phyloP scores from a whole-genome alignment of 1,140 invertebrate genomes.

The Stegodyphus mimosarum region DNA sequence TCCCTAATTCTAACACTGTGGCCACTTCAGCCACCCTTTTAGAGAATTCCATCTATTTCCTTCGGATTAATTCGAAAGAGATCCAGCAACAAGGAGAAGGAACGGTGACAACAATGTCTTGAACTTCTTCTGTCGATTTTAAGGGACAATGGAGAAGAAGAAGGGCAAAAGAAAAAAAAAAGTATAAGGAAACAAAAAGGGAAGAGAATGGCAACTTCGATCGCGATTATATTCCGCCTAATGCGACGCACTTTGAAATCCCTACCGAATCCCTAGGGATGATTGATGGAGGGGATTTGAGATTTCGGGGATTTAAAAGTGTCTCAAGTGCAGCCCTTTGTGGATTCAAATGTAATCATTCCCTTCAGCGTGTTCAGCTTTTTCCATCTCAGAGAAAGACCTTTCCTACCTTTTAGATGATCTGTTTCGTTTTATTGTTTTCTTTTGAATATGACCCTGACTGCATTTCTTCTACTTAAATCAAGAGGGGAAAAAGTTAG shows the following conservation, averaged over 20 bases:
- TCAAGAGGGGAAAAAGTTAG: conserved; percentile 8
- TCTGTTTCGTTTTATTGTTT: conserved; percentile 18
- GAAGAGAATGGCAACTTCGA: conserved; percentile 54
- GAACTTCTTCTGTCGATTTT: conserved; percentile 43
- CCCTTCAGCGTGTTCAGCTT: conserved; percentile 58
- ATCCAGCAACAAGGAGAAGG: conserved; percentile 21
- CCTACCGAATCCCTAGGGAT: conserved; percentile 40
- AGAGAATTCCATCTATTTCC: conserved; percentile 38
- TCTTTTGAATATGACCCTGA: conserved; percentile 32
- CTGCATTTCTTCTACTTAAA: conserved; percentile 45
- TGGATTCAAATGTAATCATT: conserved; percentile 61
- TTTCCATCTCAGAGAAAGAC: conserved; percentile 34
- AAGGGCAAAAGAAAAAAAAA: conserved; percentile 26
- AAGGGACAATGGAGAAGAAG: conserved; percentile 8
- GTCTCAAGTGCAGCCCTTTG: conserved; percentile 59
- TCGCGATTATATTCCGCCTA: conserved; percentile 59
- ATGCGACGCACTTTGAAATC: conserved; percentile 58
- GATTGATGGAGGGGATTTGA: conserved; percentile 53
- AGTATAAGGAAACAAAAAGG: conserved; percentile 20
- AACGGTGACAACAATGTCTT: conserved; percentile 47
- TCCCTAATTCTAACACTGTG: conserved; percentile 27
- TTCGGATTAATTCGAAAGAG: conserved; percentile 45
- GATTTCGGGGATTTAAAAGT: conserved; percentile 60
- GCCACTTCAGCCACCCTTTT: conserved; percentile 23
- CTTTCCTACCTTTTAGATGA: conserved; percentile 53